These are phyloP conservation scores for Sylvilagus bachmani DNA, from an alignment of 2,113 vertebrate species.

Conservation along the genomic window DNA sequence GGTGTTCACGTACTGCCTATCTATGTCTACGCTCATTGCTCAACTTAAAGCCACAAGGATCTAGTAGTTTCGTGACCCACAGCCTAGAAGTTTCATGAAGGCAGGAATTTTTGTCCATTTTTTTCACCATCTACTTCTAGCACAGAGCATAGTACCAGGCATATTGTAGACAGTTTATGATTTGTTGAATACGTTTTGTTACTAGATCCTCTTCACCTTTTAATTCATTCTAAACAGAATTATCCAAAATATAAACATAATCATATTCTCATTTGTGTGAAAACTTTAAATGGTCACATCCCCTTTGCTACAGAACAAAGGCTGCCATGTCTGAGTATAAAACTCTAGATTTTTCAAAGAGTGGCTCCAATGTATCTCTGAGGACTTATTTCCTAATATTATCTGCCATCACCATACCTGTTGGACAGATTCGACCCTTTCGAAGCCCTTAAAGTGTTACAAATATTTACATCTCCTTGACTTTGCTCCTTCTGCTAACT, in stretches of 20 bases:
- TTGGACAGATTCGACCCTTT: neutral
- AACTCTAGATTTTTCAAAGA: neutral
- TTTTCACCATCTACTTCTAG: neutral
- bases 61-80: neutral
- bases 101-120: neutral
- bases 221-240: neutral
- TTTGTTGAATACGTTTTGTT: neutral
- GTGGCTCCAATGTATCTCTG: neutral
- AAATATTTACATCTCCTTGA: neutral
- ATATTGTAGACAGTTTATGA: neutral
- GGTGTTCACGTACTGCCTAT: neutral
- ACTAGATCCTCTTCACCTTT: neutral
- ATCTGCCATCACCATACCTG: neutral
- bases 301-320: neutral
- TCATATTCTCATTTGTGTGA: neutral
- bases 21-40: neutral
- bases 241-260: neutral
- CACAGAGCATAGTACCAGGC: neutral
- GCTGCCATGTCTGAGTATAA: neutral
- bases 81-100: neutral
- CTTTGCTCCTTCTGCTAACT: neutral
- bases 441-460: fast-evolving
- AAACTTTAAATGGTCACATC: neutral
- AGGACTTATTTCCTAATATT: neutral
- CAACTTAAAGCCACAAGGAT: neutral